Conservation (phyloP, 2,888 invertebrate species). For the Glyphotaelius pellucidus region DNA sequence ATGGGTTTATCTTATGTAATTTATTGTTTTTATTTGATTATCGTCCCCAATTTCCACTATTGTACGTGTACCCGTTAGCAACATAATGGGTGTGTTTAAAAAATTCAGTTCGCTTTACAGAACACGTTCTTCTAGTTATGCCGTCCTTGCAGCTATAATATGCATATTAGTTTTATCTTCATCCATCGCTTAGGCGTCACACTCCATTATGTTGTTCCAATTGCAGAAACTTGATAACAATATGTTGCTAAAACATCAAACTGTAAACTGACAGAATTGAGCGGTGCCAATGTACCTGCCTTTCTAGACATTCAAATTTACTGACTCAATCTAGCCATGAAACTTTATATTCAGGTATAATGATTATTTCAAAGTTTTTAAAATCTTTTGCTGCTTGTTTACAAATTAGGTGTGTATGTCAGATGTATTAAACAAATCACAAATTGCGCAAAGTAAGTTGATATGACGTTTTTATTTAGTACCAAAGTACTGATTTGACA, state of each 20-base stretch:
- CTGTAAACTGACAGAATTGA: background rate
- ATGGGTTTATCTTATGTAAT: conserved; percentile 38
- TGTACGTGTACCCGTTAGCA: background rate
- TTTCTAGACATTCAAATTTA: background rate
- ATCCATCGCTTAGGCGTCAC: background rate
- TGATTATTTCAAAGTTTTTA: background rate
- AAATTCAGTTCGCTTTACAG: conserved; percentile 17
- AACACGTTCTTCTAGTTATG: conserved; percentile 45
- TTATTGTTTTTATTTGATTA: background rate
- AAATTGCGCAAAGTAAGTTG: background rate
- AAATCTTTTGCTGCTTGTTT: background rate
- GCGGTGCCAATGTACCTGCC: background rate
- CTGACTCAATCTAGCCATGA: background rate
- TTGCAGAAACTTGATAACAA: conserved; percentile 36
- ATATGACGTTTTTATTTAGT: background rate
- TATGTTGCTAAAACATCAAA: conserved; percentile 7
- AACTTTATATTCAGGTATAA: background rate
- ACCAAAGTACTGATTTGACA: too few relatives aligned
- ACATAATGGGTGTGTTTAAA: conserved; percentile 49
- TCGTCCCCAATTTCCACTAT: background rate
- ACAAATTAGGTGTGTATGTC: background rate
- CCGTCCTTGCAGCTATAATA: conserved; percentile 24
- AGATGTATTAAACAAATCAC: background rate
- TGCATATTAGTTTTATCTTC: background rate
- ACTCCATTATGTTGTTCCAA: background rate